Conservation (phyloP, 92 coral and sea anemone species). For the Actinostola sp. region DNA sequence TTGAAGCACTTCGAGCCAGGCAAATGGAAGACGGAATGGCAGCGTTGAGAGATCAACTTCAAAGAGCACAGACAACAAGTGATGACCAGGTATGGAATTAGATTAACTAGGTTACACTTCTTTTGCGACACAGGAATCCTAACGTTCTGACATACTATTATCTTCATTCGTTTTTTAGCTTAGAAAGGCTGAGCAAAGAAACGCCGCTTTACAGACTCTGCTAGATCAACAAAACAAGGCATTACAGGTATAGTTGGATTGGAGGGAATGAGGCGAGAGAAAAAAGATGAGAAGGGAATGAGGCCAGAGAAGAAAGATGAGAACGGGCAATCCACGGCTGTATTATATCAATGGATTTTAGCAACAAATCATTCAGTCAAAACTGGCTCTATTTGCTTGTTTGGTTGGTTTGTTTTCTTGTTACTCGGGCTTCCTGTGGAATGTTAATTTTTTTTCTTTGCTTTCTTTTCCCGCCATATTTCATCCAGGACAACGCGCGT, state of each 20-base stretch:
- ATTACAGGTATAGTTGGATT: too few species aligned
- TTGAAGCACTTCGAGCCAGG: conserved; percentile 36
- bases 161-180: conserved; percentile 20
- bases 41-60: conserved; percentile 50
- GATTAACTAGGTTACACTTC: not conserved
- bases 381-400: too few species aligned
- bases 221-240: conserved; percentile 56
- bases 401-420: too few species aligned
- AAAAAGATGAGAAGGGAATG: too few species aligned
- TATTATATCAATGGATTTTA: too few species aligned
- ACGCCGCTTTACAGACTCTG: conserved; percentile 56
- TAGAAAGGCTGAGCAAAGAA: conserved; percentile 40
- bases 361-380: too few species aligned
- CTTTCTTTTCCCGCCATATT: not conserved
- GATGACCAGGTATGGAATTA: conserved; percentile 42
- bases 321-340: too few species aligned
- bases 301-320: too few species aligned
- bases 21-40: conserved; percentile 54
- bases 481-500: conserved; percentile 44
- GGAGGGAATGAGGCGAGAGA: too few species aligned
- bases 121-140: too few species aligned
- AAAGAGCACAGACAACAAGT: conserved; percentile 20
- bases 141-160: not conserved
- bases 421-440: too few species aligned
- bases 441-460: too few species aligned